Conservation (phyloP, 2,113 vertebrate species). For the Rattus rattus region DNA sequence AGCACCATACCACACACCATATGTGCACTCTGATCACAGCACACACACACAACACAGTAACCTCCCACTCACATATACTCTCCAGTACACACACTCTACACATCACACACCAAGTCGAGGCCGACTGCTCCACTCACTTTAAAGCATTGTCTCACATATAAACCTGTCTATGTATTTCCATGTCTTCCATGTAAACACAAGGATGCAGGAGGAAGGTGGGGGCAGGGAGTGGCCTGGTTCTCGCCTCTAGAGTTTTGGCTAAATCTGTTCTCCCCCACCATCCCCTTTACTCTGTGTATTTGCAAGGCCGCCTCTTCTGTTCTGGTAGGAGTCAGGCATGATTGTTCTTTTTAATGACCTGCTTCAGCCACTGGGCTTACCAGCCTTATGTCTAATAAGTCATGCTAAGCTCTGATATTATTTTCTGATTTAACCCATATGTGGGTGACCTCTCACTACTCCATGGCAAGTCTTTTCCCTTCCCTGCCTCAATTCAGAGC, state of each 20-base stretch:
- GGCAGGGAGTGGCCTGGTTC: background rate
- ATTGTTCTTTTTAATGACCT: background rate
- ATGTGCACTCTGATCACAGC: conserved; percentile 77
- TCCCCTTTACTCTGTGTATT: background rate
- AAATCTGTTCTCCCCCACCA: background rate
- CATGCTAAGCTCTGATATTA: background rate
- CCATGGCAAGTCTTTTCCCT: background rate
- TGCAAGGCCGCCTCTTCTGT: background rate
- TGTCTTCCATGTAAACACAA: background rate
- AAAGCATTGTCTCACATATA: background rate
- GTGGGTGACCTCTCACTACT: background rate
- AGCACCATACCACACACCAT: conserved; percentile 81
- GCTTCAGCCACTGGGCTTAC: background rate
- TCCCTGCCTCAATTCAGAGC: background rate
- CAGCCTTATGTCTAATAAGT: background rate
- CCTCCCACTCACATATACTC: conserved; percentile 76
- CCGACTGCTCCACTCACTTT: conserved; percentile 45
- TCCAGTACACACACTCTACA: conserved; percentile 67
- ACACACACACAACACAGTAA: conserved; percentile 71
- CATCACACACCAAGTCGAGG: conserved; percentile 37
- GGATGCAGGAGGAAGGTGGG: background rate
- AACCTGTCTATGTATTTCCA: background rate
- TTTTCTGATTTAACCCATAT: conserved; percentile 8
- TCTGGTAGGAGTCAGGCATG: background rate
- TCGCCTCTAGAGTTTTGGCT: background rate